phyloP scores from a whole-genome alignment of 2,113 vertebrate species.

The Cyphomyrus plagiostoma region DNA sequence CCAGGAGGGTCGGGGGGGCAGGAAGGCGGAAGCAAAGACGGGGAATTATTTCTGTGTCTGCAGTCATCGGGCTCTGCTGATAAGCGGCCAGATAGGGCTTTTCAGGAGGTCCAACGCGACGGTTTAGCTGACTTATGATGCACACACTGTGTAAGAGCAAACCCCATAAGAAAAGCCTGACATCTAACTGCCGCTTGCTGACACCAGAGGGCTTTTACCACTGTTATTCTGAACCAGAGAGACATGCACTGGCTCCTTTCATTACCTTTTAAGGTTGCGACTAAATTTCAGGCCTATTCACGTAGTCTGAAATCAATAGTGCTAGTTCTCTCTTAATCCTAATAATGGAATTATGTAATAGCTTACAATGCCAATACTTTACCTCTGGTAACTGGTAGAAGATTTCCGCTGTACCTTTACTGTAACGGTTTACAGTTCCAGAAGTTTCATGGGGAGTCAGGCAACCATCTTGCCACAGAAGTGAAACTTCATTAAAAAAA shows the following conservation, averaged over 20 bases:
- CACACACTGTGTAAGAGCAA: not conserved
- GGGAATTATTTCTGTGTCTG: not conserved
- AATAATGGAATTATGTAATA: not conserved
- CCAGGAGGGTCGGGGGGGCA: not conserved
- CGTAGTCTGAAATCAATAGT: not conserved
- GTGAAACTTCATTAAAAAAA: not conserved
- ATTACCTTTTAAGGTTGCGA: not conserved
- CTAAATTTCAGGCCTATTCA: not conserved
- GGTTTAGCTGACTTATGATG: not conserved
- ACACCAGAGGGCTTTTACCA: not conserved
- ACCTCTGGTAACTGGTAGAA: not conserved
- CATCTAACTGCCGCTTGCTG: not conserved
- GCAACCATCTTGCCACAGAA: not conserved
- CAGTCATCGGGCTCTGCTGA: not conserved
- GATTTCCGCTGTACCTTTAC: not conserved
- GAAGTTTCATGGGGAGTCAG: not conserved
- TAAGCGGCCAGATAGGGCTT: not conserved
- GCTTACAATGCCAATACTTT: not conserved
- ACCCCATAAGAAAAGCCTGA: not conserved
- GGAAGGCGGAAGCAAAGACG: not conserved
- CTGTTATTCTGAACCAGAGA: not conserved
- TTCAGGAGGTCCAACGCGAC: not conserved
- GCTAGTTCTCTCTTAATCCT: not conserved
- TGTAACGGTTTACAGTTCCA: not conserved
- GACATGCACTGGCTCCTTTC: not conserved